Conservation (phyloP, 2,888 invertebrate genomes). For the Smittia sp. region DNA sequence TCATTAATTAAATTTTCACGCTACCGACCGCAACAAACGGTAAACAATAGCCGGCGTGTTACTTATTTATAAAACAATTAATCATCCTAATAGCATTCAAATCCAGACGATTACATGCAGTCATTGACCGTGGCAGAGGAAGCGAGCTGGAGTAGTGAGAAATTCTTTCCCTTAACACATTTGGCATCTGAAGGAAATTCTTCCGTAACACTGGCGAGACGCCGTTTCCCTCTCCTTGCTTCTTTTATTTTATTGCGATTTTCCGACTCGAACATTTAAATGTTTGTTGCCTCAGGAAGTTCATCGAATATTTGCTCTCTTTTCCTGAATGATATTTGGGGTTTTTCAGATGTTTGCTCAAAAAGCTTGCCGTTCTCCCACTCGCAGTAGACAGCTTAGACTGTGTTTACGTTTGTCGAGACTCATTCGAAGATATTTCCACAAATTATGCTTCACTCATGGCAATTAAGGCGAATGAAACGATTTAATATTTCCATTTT, state of each 20-base stretch:
- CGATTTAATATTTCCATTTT: neutral
- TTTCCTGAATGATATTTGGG: neutral
- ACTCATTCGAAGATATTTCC: neutral
- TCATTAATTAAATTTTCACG: too few relatives aligned
- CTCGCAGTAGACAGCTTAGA: neutral
- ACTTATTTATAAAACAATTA: constrained; percentile 23
- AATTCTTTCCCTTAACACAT: neutral
- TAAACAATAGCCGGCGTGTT: neutral
- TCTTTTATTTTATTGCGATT: constrained; percentile 1
- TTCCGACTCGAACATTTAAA: constrained; percentile 2
- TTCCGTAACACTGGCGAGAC: neutral
- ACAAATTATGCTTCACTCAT: neutral
- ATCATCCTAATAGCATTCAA: constrained; percentile 25
- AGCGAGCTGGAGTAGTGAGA: neutral
- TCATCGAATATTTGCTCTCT: neutral
- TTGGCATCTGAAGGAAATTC: constrained; percentile 5
- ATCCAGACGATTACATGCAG: constrained; percentile 14
- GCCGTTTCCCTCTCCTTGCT: neutral
- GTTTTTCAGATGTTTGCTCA: neutral
- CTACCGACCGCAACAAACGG: neutral
- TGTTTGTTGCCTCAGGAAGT: constrained; percentile 19
- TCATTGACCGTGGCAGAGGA: neutral
- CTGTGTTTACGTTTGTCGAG: neutral
- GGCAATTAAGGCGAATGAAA: neutral
- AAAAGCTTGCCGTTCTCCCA: neutral